Base-by-base conservation (phyloP, 2,113 vertebrate species). In the Callospermophilus lateralis region DNA sequence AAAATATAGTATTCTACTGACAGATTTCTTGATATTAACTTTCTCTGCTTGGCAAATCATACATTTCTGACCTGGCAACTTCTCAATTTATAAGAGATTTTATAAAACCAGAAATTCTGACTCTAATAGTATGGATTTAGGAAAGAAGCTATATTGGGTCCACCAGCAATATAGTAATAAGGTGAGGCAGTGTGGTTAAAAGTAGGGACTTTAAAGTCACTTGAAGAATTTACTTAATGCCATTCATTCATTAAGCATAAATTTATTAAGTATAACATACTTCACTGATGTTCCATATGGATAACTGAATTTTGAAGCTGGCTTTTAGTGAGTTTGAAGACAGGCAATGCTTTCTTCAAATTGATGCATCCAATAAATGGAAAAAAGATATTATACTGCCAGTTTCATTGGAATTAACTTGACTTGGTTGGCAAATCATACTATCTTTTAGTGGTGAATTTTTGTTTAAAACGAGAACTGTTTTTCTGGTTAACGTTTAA, bases 391-490 rank as follows among this genome's bases (percentile, higher is more conserved):
- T 70, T 87, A 8, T 32, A n/a, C 28, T 77, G 11, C n/a, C 51
- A 94, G 45, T 68, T 85, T 93, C 48, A 58, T 61, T 81, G 16
- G 34, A 70, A 89, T 86, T 88, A 88, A 68, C 30, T 68, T 90
- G 17, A 24, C 80, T 58, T 94, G 7, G 24, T 58, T 80, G 55
- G 45, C 20, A 96, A 95, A 93, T 95, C 7, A 79, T n/a, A 45
- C 24, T 68, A 11, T 58, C 13, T 45, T 5, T 67, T 73, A 86
- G 5, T n/a, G 42, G 30, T 34, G 24, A 92, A 85, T 84, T 84
- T 30, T 83, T 26, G 87, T 28, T 32, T 84, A 37, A 93, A 34
- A 90, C 84, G 16, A 89, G 9, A 87, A 65, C 4, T 32, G 13
- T 74, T 93, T 58, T 67, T 90, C 67, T 84, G 20, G 45, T 78